These are phyloP conservation scores for Mesoligia furuncula DNA, from an alignment of 2,888 invertebrate genomes.

Conservation along the genomic window DNA sequence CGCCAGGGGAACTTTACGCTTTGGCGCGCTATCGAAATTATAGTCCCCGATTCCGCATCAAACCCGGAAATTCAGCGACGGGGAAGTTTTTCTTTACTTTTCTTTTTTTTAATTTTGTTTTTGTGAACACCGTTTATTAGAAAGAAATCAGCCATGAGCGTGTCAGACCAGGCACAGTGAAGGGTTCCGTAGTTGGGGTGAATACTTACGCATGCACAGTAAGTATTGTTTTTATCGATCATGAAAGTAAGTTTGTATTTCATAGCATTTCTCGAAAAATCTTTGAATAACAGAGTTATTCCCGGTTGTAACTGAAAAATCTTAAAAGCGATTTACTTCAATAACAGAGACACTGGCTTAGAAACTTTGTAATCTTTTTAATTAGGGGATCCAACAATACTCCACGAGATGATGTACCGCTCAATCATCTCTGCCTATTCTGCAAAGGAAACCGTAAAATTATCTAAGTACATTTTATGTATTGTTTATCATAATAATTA, in stretches of 20 bases:
- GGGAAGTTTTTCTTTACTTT: slow-evolving; percentile 40
- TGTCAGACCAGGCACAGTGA: neutral
- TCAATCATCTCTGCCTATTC: neutral
- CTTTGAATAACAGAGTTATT: neutral
- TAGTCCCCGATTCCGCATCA: slow-evolving; percentile 68
- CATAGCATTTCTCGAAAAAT: neutral
- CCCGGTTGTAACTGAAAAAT: neutral
- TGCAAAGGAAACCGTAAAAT: neutral
- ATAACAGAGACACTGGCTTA: neutral
- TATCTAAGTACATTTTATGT: neutral
- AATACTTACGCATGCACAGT: neutral
- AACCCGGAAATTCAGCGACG: slow-evolving; percentile 60
- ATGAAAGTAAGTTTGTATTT: neutral
- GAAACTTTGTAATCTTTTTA: too few relatives aligned
- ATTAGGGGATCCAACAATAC: neutral
- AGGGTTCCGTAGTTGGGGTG: neutral
- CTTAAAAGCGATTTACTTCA: neutral
- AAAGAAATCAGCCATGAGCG: neutral
- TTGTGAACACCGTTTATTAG: slow-evolving; percentile 32
- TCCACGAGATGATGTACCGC: neutral
- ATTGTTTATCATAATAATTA: too few relatives aligned
- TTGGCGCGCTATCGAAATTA: slow-evolving; percentile 72
- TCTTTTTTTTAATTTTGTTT: slow-evolving; percentile 37
- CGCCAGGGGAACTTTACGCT: slow-evolving; percentile 70
- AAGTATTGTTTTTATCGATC: neutral